Base-by-base conservation (phyloP, 1,140 invertebrate genomes). In the Nylanderia fulva region DNA sequence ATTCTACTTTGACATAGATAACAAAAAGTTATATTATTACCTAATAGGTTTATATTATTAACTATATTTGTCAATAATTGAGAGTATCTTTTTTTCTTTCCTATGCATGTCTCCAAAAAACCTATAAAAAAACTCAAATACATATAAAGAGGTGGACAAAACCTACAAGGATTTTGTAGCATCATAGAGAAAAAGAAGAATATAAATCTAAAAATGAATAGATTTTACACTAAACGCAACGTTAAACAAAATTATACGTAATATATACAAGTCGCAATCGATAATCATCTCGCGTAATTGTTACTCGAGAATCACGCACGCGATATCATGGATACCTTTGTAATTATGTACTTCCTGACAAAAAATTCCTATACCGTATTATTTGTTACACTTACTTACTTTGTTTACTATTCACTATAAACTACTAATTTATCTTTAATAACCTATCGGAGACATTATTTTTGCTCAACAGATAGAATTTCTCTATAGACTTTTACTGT, bases 381-480 rank as follows among this genome's bases (percentile, higher is more conserved):
- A 74, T 39, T 58, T 45, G 27, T 27, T 76, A 18, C 39, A 42
- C 13, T 29, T 74, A 33, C 21, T 77, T 48, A 3, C 7, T 63
- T 29, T 27, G 13, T 60, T 52, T 13, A 18, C 36, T n/a, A 18
- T 42, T n/a, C n/a, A 33, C 6, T 45, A 54, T 27, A 71, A 58
- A 11, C 48, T 42, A 39, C 27, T 21, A 39, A 56, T 56, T 80
- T 18, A 48, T 68, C 24, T 66, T 29, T 66, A 24, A 27, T 24
- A 29, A 76, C 2, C 39, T 68, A 5, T 68, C 33, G 8, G 1
- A 45, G 48, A 68, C 11, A 42, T 80, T 77, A n/a, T n/a, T 56
- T 58, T 39, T 39, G 0, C 42, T 79, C 8, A 39, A 66, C n/a
- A 27, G 7, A 36, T 3, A 77, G 13, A 76, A 64, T 79, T 79